Evolutionary conservation across 2,113 vertebrate species (phyloP).

Genomic region (Protobothrops mucrosquamatus): DNA sequence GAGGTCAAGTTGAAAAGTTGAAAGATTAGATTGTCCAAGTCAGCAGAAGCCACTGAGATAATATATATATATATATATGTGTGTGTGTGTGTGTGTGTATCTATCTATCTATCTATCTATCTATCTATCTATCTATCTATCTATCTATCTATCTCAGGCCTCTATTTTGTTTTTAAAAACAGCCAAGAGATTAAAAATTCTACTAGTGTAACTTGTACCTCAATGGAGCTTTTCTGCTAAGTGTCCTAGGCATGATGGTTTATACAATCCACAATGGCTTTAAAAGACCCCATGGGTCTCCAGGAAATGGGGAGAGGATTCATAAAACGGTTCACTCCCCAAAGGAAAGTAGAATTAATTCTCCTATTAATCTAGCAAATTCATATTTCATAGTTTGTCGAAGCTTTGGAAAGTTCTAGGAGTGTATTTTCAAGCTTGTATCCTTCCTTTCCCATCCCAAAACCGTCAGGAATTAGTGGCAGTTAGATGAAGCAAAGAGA

Average conservation of each 20-base stretch:
- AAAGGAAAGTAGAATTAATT: neutral
- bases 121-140: too few relatives aligned
- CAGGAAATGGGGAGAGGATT: neutral
- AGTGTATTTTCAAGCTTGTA: neutral
- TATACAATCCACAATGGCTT: neutral
- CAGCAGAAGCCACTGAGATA: neutral
- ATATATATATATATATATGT: too few relatives aligned
- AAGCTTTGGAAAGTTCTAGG: neutral
- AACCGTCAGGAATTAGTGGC: neutral
- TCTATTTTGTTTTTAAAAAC: neutral
- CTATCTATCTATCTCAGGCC: too few relatives aligned
- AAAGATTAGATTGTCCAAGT: neutral
- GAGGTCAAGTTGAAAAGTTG: neutral
- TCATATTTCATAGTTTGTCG: neutral
- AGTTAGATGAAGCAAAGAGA: neutral
- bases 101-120: too few relatives aligned
- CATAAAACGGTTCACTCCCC: neutral
- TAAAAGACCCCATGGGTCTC: neutral
- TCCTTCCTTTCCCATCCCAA: neutral
- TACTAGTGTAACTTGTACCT: neutral
- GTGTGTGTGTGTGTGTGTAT: too few relatives aligned
- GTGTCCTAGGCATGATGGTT: neutral
- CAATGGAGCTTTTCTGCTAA: neutral
- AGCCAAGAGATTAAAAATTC: neutral
- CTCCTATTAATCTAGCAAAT: neutral